Percentiles rank a stretch among this genome's conserved stretches.
phyloP scores from a whole-genome alignment of 2,888 invertebrate species.

The Platerodrilus igneus region DNA sequence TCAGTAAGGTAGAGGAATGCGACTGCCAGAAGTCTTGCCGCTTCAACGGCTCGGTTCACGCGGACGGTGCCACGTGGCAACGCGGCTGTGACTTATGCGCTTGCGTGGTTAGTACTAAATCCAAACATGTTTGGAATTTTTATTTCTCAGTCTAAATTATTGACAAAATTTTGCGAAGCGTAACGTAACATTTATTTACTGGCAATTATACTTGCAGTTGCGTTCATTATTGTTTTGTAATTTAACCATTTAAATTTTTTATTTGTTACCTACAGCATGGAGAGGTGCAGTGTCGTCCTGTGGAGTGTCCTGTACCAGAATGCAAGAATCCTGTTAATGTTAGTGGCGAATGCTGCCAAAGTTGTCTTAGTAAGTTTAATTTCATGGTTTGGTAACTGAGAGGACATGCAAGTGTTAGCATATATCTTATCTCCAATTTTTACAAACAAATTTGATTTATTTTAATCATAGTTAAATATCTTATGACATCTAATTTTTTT shows the following conservation, averaged over 20 bases:
- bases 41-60: conserved; percentile 73
- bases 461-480: too few species aligned
- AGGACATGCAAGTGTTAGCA: too few species aligned
- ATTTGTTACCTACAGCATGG: conserved; percentile 63
- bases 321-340: conserved; percentile 78
- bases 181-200: conserved; percentile 6
- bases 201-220: conserved; percentile 21
- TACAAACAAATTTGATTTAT: too few species aligned
- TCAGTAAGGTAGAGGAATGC: conserved; percentile 78
- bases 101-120: conserved; percentile 65
- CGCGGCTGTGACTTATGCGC: conserved; percentile 82
- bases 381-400: too few species aligned
- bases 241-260: conserved; percentile 14
- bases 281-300: conserved; percentile 75
- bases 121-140: conserved; percentile 3
- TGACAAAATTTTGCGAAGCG: conserved; percentile 17
- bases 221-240: conserved; percentile 13
- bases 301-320: conserved; percentile 69
- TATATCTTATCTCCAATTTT: too few species aligned
- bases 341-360: conserved; percentile 79
- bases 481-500: too few species aligned
- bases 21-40: conserved; percentile 87
- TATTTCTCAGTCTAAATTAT: too few species aligned
- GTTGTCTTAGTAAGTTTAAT: conserved; percentile 74
- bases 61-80: conserved; percentile 82